Evolutionary conservation across 2,113 vertebrate genomes (phyloP), one percentile per base, ranked within the genome.

Genomic region (Pseudorasbora parva): DNA sequence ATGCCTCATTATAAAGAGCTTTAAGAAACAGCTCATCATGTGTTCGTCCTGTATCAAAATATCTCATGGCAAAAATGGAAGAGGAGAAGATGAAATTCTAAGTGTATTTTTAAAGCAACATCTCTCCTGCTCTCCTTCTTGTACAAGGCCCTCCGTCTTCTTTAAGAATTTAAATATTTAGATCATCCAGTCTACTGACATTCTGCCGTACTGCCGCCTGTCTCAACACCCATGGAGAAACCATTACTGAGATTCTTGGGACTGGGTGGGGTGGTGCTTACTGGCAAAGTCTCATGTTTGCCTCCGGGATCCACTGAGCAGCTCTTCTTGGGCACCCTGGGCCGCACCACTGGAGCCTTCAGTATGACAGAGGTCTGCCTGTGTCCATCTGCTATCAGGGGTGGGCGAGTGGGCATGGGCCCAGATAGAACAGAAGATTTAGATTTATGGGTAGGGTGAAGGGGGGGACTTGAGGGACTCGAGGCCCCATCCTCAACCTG

Each of bases 201-300:
- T 82, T 87, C 89, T 74, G 93, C 2, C 7, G 87, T 88, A 84
- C 91, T 91, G 71, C 82, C 87, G 66, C 57, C 54, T 3, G 91
- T 83, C 85, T 92, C 94, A 5, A 87, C 86, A 85, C 87, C 91
- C 0, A 91, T 6, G 0, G 27, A 45, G 71, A 93, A 92, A 66
- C 94, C 94, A 17, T 95, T 95, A 87, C 91, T 93, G 80, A 94
- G 91, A 82, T 82, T 92, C 79, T 85, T 92, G 23, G 94, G 93
- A 79, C 91, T 92, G 0, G 89, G 88, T 12, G 93, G 90, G 1
- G 85, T 86, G 71, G 88, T 45, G 54, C 86, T 23, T 0, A 56
- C 9, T 4, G 91, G 75, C 0, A 89, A 81, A 51, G 88, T 49
- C 60, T 89, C 89, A 0, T 21, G 75, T 56, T 83, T 86, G 59